Conservation (phyloP, 92 coral and sea anemone genomes). For the Phymanthus crucifer region DNA sequence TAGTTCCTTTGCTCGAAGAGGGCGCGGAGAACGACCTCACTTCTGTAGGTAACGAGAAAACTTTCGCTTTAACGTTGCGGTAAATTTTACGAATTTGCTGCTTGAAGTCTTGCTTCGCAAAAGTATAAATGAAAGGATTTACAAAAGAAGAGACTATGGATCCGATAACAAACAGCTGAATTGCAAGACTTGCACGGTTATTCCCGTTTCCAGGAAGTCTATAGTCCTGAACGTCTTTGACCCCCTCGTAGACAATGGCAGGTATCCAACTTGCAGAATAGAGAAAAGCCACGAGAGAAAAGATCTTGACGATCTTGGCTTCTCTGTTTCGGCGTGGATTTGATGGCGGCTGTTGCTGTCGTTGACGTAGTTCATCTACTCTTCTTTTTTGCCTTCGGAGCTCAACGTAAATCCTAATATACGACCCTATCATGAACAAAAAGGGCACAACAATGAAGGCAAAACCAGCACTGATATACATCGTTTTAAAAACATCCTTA, state of each 20-base stretch:
- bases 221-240: not conserved
- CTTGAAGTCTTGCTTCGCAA: slow-evolving; percentile 33
- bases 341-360: slow-evolving; percentile 22
- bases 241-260: not conserved
- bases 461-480: not conserved
- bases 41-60: not conserved
- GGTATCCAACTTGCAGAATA: slow-evolving; percentile 25
- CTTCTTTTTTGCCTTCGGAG: slow-evolving; percentile 5
- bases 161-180: slow-evolving; percentile 9
- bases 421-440: slow-evolving; percentile 31
- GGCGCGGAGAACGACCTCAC: not conserved
- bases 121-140: slow-evolving; percentile 32
- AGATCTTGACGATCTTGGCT: slow-evolving; percentile 19
- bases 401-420: not conserved
- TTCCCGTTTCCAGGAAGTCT: not conserved
- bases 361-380: not conserved
- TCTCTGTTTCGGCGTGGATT: slow-evolving; percentile 16
- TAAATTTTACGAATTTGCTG: slow-evolving; percentile 14
- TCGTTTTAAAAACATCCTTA: not conserved
- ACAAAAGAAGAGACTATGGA: slow-evolving; percentile 11
- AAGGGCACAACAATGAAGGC: slow-evolving; percentile 25
- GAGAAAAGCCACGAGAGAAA: slow-evolving; percentile 1
- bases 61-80: not conserved
- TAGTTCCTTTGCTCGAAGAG: not conserved
- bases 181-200: not conserved